These are phyloP conservation scores for Diadophis punctatus DNA, from an alignment of 2,113 vertebrate genomes.

Conservation along the genomic window DNA sequence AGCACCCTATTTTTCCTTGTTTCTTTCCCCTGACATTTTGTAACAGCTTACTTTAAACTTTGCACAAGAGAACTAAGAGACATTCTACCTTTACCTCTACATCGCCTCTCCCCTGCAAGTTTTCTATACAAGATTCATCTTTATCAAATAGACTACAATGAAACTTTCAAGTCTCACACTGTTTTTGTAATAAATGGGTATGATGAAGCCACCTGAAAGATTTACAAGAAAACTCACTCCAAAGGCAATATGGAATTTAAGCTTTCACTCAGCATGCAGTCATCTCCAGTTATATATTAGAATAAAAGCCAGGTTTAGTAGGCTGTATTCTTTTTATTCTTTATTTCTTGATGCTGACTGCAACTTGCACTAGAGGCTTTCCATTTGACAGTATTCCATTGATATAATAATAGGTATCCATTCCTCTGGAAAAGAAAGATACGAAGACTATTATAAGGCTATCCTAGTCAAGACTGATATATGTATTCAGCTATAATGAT, in stretches of 20 bases:
- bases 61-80: slow-evolving; percentile 38
- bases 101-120: neutral
- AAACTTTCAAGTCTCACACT: slow-evolving; percentile 32
- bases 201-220: slow-evolving; percentile 35
- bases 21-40: slow-evolving; percentile 52
- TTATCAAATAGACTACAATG: slow-evolving; percentile 32
- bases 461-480: neutral
- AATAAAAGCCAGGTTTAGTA: slow-evolving; percentile 17
- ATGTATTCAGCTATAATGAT: neutral
- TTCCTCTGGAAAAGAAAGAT: neutral
- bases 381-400: neutral
- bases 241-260: slow-evolving; percentile 39
- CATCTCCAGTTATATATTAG: slow-evolving; percentile 20
- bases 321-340: neutral
- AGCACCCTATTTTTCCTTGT: slow-evolving; percentile 31
- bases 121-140: slow-evolving; percentile 23
- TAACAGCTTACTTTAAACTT: slow-evolving; percentile 39
- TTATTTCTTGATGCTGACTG: neutral
- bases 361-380: neutral
- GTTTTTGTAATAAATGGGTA: slow-evolving; percentile 46
- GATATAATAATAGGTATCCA: neutral
- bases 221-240: slow-evolving; percentile 26
- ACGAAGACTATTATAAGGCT: neutral
- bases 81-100: neutral
- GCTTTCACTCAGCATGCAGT: slow-evolving; percentile 31